Base-by-base conservation (phyloP, 1,140 invertebrate species). In the Leptinotarsa lineolata region DNA sequence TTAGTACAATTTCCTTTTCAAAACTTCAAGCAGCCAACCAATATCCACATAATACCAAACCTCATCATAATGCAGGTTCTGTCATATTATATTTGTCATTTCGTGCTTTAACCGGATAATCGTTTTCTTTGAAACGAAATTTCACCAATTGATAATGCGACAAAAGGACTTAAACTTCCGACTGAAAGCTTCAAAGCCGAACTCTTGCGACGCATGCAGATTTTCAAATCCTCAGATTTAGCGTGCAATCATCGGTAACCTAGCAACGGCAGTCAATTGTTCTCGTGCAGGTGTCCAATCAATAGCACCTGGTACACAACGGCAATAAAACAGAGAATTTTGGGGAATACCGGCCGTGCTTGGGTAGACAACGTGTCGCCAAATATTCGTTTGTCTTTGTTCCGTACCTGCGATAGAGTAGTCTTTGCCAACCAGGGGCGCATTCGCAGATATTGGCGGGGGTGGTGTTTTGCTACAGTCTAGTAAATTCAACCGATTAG, bases 211-310 rank as follows among this genome's bases (percentile, higher is more conserved):
- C 77, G 81, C 80, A 82, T 81, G 81, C 80, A 82, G 79, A 82
- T 82, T 81, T 80, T 75, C 77, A 82, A 82, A 82, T 82, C 81
- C 77, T 78, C 74, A 78, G 81, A 80, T 81, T 80, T 79, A 78
- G 72, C 80, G 76, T 80, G 79, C 79, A 78, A 78, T 79, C 74
- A 77, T 76, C 76, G 74, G 81, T 82, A 79, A 80, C 81, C 80
- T 82, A 82, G 81, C 81, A 81, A 82, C 81, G 80, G 80, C 78
- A 78, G 73, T 72, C 80, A 72, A 82, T 82, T 82, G 81, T 82
- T 82, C 80, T 82, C 79, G 60, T 77, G 81, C 81, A 82, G 81
- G 81, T 82, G 81, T 79, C 81, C 81, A 82, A 82, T 82, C 81
- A 81, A 82, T 82, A 81, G 81, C 80, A 82, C 81, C 81, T 82